Evolutionary conservation across 2,888 invertebrate species (phyloP).

Genomic region (Toxonevra muliebris): DNA sequence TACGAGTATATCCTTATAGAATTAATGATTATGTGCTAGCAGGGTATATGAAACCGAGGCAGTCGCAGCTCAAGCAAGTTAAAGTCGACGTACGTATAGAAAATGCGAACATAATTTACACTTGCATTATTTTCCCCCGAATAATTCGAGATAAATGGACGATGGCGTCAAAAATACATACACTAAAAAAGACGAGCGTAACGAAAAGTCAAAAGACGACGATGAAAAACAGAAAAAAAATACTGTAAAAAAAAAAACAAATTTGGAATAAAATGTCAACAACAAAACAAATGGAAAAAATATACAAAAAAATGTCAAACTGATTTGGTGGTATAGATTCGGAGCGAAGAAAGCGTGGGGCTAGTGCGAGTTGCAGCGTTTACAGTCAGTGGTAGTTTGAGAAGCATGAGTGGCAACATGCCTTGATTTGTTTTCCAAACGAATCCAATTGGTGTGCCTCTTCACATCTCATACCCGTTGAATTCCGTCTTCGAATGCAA

Average conservation of each 20-base stretch:
- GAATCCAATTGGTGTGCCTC: too few species aligned
- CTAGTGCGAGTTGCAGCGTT: too few species aligned
- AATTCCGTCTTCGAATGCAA: not conserved
- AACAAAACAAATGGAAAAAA: constrained; percentile 17
- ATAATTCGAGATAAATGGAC: constrained; percentile 38
- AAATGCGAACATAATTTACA: constrained; percentile 29
- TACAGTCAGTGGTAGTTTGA: too few species aligned
- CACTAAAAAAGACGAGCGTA: not conserved
- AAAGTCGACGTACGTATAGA: constrained; percentile 20
- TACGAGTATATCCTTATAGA: not conserved
- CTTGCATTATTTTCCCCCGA: constrained; percentile 27
- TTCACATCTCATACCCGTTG: too few species aligned
- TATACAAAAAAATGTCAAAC: constrained; percentile 3
- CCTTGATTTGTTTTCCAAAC: too few species aligned
- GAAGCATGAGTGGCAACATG: too few species aligned
- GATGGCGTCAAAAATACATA: constrained; percentile 33
- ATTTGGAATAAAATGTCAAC: constrained; percentile 15
- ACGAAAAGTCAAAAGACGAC: not conserved
- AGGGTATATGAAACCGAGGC: constrained; percentile 1
- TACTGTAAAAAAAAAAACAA: too few species aligned
- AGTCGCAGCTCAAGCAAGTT: not conserved
- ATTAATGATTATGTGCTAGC: constrained; percentile 28
- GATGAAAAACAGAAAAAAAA: not conserved
- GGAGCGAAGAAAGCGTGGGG: too few species aligned
- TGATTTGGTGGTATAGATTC: not conserved